Evolutionary conservation across 1,140 invertebrate species (phyloP).

Genomic region (Lucilia cuprina): DNA sequence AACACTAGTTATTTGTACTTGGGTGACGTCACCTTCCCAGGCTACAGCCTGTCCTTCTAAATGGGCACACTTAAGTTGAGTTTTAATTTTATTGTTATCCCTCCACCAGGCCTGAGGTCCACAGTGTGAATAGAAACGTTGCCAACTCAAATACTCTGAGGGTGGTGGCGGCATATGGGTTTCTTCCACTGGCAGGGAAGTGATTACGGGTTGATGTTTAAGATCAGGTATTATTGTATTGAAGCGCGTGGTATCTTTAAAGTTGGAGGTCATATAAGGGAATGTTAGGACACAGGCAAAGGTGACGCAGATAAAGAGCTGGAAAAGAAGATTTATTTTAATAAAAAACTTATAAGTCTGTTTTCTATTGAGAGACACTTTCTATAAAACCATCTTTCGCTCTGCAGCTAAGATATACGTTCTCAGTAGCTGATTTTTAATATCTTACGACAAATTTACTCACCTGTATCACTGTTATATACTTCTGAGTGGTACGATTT

Average conservation of each 20-base stretch:
- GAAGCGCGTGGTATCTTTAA: constrained; percentile 59
- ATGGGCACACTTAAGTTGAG: constrained; percentile 74
- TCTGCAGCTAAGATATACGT: too few species aligned
- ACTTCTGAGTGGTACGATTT: constrained; percentile 69
- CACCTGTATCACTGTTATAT: constrained; percentile 72
- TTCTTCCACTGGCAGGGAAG: background rate
- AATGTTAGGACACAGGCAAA: constrained; percentile 64
- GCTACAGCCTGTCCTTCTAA: constrained; percentile 71
- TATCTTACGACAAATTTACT: constrained; percentile 21
- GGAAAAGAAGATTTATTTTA: background rate
- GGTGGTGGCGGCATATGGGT: constrained; percentile 37
- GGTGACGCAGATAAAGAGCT: constrained; percentile 55
- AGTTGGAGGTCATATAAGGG: constrained; percentile 64
- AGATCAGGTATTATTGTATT: constrained; percentile 45
- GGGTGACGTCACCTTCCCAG: constrained; percentile 77
- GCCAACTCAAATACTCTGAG: constrained; percentile 66
- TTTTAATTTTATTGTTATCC: constrained; percentile 69
- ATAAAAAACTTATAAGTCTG: too few species aligned
- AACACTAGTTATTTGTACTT: constrained; percentile 70
- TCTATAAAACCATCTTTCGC: too few species aligned
- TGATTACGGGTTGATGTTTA: constrained; percentile 22
- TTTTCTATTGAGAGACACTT: too few species aligned
- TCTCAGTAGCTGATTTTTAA: too few species aligned
- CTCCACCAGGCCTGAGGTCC: constrained; percentile 73
- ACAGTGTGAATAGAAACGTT: constrained; percentile 76